These are phyloP conservation scores for Pseudoips prasinana DNA, from an alignment of 2,888 invertebrate genomes.

Conservation along the genomic window DNA sequence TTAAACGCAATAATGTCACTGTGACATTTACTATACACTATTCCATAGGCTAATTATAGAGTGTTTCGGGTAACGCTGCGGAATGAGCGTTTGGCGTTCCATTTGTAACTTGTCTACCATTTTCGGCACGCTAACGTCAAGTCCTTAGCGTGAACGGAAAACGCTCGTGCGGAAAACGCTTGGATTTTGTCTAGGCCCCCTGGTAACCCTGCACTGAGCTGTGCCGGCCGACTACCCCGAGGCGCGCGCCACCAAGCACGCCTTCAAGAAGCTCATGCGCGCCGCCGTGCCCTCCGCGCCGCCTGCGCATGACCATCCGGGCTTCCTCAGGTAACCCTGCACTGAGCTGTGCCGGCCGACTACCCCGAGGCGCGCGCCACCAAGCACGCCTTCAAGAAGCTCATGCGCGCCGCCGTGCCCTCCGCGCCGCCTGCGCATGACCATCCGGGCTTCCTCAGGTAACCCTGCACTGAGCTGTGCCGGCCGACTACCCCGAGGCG, in stretches of 20 bases:
- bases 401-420: constrained; percentile 95
- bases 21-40: too few relatives aligned
- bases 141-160: too few relatives aligned
- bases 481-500: constrained; percentile 91
- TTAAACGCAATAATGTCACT: too few relatives aligned
- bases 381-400: constrained; percentile 96
- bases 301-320: constrained; percentile 38
- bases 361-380: constrained; percentile 94
- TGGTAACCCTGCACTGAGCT: background rate
- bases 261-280: constrained; percentile 96
- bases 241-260: constrained; percentile 92
- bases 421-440: constrained; percentile 75
- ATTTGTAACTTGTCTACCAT: too few relatives aligned
- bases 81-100: too few relatives aligned
- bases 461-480: background rate
- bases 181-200: too few relatives aligned
- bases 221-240: constrained; percentile 94
- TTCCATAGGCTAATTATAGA: too few relatives aligned
- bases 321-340: constrained; percentile 51
- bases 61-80: too few relatives aligned
- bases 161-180: too few relatives aligned
- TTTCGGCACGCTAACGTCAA: too few relatives aligned
- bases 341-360: constrained; percentile 66
- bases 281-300: constrained; percentile 93
- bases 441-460: constrained; percentile 63